These are phyloP conservation scores for Anguilla anguilla DNA, from an alignment of 2,797 vertebrate species.

Conservation along the genomic window DNA sequence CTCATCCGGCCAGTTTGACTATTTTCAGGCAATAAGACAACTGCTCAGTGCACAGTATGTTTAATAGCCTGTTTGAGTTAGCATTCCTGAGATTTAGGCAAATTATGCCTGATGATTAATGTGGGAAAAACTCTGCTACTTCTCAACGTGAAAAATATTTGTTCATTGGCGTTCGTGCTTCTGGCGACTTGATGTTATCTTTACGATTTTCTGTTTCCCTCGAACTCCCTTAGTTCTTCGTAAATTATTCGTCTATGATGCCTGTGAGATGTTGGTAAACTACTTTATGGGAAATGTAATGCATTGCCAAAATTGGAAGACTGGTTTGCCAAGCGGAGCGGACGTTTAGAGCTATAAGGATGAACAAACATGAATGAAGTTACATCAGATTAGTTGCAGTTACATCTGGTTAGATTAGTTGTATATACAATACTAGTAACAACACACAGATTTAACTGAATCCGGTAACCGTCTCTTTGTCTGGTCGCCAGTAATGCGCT, in stretches of 20 bases:
- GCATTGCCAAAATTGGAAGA: too few species aligned
- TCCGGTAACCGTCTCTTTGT: too few species aligned
- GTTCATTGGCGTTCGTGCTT: neutral
- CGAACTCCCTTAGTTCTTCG: neutral
- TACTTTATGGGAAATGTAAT: neutral
- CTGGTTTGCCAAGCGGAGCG: too few species aligned
- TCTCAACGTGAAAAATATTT: neutral
- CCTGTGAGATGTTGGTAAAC: neutral
- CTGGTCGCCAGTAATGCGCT: neutral
- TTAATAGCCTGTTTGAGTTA: neutral
- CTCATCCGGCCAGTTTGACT: neutral
- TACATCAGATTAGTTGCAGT: too few species aligned
- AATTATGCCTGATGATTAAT: neutral
- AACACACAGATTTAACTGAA: too few species aligned
- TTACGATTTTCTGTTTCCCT: neutral
- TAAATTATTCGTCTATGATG: neutral
- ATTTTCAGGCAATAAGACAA: neutral
- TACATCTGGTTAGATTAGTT: too few species aligned
- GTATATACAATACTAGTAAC: too few species aligned
- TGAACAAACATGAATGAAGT: too few species aligned
- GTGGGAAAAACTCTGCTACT: neutral
- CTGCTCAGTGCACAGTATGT: neutral
- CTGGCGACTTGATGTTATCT: neutral
- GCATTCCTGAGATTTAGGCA: neutral
- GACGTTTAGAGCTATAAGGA: too few species aligned